These are phyloP conservation scores for Xestia sexstrigata DNA, from an alignment of 2,888 invertebrate genomes.

Conservation along the genomic window DNA sequence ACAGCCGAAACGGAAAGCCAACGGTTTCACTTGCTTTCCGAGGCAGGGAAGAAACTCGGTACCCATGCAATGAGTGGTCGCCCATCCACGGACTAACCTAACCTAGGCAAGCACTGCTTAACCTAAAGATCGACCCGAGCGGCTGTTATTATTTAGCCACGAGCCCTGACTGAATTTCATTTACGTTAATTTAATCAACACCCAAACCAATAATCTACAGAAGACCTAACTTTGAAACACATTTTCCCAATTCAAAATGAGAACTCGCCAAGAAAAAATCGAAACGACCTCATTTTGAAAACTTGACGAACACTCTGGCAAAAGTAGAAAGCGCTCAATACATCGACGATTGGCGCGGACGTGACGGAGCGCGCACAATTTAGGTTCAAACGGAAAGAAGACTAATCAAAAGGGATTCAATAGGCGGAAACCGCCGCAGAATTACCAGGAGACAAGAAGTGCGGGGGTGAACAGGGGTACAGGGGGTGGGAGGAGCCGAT, in stretches of 20 bases:
- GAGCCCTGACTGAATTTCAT: not conserved
- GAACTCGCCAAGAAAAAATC: slow-evolving; percentile 42
- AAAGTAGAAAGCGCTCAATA: slow-evolving; percentile 81
- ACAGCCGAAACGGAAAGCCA: too few relatives aligned
- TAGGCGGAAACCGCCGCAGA: slow-evolving; percentile 88
- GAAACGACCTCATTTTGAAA: slow-evolving; percentile 51
- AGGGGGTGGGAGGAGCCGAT: slow-evolving; percentile 67
- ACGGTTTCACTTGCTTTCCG: too few relatives aligned
- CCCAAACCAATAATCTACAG: not conserved
- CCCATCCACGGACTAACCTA: too few relatives aligned
- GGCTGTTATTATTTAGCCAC: too few relatives aligned
- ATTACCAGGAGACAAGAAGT: slow-evolving; percentile 73
- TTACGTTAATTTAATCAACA: not conserved
- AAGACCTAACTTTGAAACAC: not conserved
- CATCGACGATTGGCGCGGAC: slow-evolving; percentile 79
- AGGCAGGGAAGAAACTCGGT: too few relatives aligned
- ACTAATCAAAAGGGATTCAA: slow-evolving; percentile 90
- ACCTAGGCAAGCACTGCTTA: too few relatives aligned
- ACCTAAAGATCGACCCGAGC: too few relatives aligned
- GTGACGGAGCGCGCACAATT: slow-evolving; percentile 84
- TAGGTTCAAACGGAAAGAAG: slow-evolving; percentile 87
- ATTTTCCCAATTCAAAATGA: slow-evolving; percentile 27
- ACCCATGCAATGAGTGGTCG: too few relatives aligned
- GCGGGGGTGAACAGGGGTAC: slow-evolving; percentile 55
- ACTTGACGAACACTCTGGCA: slow-evolving; percentile 75